Conservation (phyloP, 2,888 invertebrate genomes). For the Galerucella pusilla region DNA sequence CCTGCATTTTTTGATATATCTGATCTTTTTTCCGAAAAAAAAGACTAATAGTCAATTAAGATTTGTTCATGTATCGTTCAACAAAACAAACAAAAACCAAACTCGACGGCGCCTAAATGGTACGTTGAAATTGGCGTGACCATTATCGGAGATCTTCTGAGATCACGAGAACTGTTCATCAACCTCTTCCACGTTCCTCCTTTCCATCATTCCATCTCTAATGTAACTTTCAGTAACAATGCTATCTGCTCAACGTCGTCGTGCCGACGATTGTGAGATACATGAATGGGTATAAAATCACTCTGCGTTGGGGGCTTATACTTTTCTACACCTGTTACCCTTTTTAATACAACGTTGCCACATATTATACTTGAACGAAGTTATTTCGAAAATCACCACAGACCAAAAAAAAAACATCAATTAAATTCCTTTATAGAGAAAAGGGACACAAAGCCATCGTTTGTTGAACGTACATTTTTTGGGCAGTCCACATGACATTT, state of each 20-base stretch:
- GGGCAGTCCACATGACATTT: constrained; percentile 28
- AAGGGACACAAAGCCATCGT: not conserved
- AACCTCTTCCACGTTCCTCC: constrained; percentile 10
- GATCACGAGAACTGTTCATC: constrained; percentile 23
- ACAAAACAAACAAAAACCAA: not conserved
- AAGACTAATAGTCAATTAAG: not conserved
- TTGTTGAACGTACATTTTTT: constrained; percentile 22
- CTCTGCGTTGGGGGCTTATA: constrained; percentile 13
- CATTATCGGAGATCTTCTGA: constrained; percentile 7
- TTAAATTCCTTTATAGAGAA: constrained; percentile 20
- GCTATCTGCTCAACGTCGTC: not conserved
- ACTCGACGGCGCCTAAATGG: constrained; percentile 7
- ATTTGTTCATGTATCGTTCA: not conserved
- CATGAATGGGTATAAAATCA: constrained; percentile 12
- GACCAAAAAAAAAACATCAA: constrained; percentile 26
- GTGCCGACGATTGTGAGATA: constrained; percentile 7
- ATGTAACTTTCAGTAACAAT: constrained; percentile 19
- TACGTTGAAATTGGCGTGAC: constrained; percentile 16
- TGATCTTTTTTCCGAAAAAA: not conserved
- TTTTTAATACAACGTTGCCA: constrained; percentile 15
- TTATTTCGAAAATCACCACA: too few relatives aligned
- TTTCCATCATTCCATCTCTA: constrained; percentile 7
- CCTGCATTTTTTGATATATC: too few relatives aligned
- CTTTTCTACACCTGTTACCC: constrained; percentile 21
- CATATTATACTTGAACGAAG: too few relatives aligned